Evolutionary conservation across 2,113 vertebrate species (phyloP).

Genomic region (Natator depressus): DNA sequence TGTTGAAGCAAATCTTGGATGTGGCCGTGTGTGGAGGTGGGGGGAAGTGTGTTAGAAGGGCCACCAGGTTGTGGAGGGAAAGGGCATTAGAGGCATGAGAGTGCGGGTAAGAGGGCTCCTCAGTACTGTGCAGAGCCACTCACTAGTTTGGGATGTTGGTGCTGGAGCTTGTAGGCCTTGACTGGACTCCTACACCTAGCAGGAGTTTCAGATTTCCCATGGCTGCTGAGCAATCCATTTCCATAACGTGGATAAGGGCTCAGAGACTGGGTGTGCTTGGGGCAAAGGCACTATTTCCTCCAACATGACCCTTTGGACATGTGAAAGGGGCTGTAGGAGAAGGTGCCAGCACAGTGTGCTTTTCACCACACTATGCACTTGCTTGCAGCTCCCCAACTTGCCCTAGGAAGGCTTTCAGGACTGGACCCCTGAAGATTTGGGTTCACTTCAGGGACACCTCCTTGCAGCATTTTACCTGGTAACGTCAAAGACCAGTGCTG

Average conservation of each 20-base stretch:
- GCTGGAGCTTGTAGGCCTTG: neutral
- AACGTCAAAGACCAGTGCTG: neutral
- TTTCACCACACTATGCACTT: neutral
- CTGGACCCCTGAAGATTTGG: constrained; percentile 36
- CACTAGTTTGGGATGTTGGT: constrained; percentile 13
- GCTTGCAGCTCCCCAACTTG: neutral
- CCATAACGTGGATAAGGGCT: neutral
- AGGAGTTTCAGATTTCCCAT: constrained; percentile 10
- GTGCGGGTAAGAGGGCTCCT: constrained; percentile 24
- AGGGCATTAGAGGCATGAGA: neutral
- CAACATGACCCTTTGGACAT: neutral
- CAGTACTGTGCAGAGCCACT: constrained; percentile 21
- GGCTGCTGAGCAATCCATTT: constrained; percentile 2
- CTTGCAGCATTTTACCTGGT: neutral
- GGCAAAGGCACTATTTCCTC: neutral
- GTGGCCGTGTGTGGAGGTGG: neutral
- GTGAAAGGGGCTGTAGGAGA: neutral
- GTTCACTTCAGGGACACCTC: fast-evolving
- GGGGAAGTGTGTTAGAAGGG: constrained; percentile 7
- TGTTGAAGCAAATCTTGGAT: neutral
- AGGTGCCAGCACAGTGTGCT: neutral
- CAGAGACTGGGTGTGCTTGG: neutral
- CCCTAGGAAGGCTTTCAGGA: neutral
- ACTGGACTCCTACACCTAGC: constrained; percentile 11
- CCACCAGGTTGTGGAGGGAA: constrained; percentile 18